Percentiles rank a stretch among this genome's conserved stretches.
phyloP scores from a whole-genome alignment of 2,888 invertebrate genomes.

The Epistrophella euchroma region DNA sequence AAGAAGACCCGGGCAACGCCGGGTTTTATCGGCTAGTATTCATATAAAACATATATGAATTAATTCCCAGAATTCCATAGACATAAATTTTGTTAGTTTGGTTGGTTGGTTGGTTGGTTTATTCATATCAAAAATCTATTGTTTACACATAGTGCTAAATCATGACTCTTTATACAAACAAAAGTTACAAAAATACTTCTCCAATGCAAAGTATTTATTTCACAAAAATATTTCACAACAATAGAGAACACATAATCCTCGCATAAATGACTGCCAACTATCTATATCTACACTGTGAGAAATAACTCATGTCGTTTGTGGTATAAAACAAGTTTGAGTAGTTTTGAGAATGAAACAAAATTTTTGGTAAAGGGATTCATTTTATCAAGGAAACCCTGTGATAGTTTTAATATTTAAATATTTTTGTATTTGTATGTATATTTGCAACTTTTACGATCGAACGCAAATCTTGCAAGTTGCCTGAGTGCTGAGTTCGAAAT shows the following conservation, averaged over 20 bases:
- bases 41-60: constrained; percentile 5
- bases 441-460: too few species aligned
- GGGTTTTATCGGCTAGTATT: too few species aligned
- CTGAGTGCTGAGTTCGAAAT: too few species aligned
- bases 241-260: constrained; percentile 39
- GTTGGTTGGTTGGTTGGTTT: not conserved
- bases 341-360: too few species aligned
- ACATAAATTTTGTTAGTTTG: not conserved
- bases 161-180: constrained; percentile 40
- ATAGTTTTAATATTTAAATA: too few species aligned
- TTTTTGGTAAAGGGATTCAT: too few species aligned
- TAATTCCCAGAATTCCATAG: constrained; percentile 13
- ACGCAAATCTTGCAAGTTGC: too few species aligned
- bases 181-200: constrained; percentile 50
- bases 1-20: too few species aligned
- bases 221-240: constrained; percentile 52
- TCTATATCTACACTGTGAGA: not conserved
- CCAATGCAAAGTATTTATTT: constrained; percentile 46
- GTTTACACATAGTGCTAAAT: constrained; percentile 44
- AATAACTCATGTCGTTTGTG: not conserved
- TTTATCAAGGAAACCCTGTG: too few species aligned
- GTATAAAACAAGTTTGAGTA: too few species aligned
- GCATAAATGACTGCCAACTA: not conserved
- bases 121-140: constrained; percentile 62
- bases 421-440: too few species aligned